Evolutionary conservation across 30 jellyfish, hydroid and myxozoan species (phyloP).

Genomic region (Haliclystus octoradiatus): DNA sequence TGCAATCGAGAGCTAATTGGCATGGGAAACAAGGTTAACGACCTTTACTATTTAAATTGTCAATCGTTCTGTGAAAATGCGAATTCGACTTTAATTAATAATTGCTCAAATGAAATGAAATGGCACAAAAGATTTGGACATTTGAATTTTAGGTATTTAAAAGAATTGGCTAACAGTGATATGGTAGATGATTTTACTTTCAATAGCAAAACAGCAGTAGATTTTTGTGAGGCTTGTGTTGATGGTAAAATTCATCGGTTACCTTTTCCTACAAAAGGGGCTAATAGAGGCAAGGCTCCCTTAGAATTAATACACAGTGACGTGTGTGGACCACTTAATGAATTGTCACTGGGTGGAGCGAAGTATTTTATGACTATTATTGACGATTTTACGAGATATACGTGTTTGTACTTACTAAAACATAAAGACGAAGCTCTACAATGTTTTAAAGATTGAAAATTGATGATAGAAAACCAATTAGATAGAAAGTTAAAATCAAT

Average conservation of each 20-base stretch:
- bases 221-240: no score
- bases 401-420: constrained; percentile 4
- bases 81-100: background rate
- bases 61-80: background rate
- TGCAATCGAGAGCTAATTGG: background rate
- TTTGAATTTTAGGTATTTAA: no score
- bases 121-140: background rate
- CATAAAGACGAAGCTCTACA: constrained; percentile 14
- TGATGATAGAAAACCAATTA: constrained; percentile 14
- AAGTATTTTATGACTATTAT: constrained; percentile 14
- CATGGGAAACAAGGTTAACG: background rate
- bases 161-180: no score
- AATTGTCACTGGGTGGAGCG: constrained; percentile 24
- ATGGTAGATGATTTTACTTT: no score
- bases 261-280: constrained; percentile 29
- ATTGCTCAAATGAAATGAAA: background rate
- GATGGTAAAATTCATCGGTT: no score
- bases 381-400: constrained; percentile 5
- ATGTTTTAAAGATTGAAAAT: constrained; percentile 19
- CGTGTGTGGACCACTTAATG: constrained; percentile 35
- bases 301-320: constrained; percentile 34
- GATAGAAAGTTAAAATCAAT: constrained; percentile 10
- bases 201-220: no score
- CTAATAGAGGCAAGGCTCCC: constrained; percentile 2
- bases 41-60: background rate